These are phyloP conservation scores for Sciaenops ocellatus DNA, from an alignment of 2,797 vertebrate genomes.

Conservation along the genomic window DNA sequence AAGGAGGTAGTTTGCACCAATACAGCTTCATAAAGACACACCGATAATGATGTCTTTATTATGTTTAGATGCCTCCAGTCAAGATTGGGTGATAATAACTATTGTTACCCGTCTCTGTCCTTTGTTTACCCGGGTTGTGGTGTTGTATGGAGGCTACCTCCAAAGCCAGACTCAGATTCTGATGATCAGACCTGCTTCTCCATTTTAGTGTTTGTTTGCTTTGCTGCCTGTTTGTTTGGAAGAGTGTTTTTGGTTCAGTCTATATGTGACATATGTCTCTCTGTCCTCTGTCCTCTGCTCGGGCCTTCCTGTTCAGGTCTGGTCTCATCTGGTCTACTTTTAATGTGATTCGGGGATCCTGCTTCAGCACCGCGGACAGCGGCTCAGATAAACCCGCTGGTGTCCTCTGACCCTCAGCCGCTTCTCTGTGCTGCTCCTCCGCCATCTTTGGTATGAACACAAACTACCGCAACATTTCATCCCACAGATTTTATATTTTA, in stretches of 20 bases:
- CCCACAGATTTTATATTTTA: background rate
- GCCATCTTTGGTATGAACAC: background rate
- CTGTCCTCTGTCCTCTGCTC: background rate
- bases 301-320: background rate
- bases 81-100: background rate
- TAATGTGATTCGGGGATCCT: slow-evolving; percentile 26
- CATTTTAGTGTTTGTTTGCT: too few relatives aligned
- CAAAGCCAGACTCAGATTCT: background rate
- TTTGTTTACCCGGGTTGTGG: background rate
- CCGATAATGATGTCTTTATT: background rate
- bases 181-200: background rate
- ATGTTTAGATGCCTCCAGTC: background rate
- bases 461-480: background rate
- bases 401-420: slow-evolving; percentile 41
- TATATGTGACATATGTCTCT: background rate
- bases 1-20: background rate
- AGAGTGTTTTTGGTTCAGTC: background rate
- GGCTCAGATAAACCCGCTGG: slow-evolving; percentile 44
- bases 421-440: background rate
- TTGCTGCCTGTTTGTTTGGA: background rate
- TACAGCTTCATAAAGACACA: background rate
- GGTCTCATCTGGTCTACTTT: background rate
- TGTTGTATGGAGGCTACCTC: too few relatives aligned
- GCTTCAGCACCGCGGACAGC: slow-evolving; percentile 89
- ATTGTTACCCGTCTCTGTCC: too few relatives aligned